phyloP scores from a whole-genome alignment of 2,797 vertebrate genomes.

The Coluber constrictor region DNA sequence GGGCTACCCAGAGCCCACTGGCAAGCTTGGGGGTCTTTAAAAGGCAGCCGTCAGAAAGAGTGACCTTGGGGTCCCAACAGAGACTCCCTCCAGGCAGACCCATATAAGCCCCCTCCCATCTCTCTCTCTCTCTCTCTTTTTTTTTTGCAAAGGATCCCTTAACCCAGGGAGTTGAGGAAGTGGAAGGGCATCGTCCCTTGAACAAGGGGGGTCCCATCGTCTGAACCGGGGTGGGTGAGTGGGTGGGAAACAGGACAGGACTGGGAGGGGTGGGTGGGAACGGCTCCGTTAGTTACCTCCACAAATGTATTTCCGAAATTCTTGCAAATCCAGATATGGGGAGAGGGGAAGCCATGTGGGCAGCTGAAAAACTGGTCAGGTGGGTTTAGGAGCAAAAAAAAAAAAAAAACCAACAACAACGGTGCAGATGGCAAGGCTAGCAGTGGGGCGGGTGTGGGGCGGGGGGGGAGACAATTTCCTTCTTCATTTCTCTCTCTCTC shows the following conservation, averaged over 20 bases:
- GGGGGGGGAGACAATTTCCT: neutral
- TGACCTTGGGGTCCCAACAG: neutral
- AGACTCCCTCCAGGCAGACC: neutral
- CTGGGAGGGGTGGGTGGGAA: too few species aligned
- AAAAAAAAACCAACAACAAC: too few species aligned
- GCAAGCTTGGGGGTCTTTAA: neutral
- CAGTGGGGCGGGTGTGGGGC: neutral
- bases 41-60: neutral
- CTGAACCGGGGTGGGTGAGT: too few species aligned
- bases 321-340: neutral
- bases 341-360: neutral
- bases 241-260: rapidly evolving
- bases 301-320: too few species aligned
- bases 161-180: too few species aligned
- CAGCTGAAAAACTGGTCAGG: conserved; percentile 3
- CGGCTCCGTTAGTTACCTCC: neutral
- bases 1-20: neutral
- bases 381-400: neutral
- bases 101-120: neutral
- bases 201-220: rapidly evolving
- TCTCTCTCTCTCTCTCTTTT: too few species aligned
- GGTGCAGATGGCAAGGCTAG: neutral
- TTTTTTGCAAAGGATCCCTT: neutral
- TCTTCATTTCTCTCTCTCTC: neutral
- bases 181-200: neutral